These are phyloP conservation scores for Marasmarcha lunaedactyla DNA, from an alignment of 2,888 invertebrate species.

Conservation along the genomic window DNA sequence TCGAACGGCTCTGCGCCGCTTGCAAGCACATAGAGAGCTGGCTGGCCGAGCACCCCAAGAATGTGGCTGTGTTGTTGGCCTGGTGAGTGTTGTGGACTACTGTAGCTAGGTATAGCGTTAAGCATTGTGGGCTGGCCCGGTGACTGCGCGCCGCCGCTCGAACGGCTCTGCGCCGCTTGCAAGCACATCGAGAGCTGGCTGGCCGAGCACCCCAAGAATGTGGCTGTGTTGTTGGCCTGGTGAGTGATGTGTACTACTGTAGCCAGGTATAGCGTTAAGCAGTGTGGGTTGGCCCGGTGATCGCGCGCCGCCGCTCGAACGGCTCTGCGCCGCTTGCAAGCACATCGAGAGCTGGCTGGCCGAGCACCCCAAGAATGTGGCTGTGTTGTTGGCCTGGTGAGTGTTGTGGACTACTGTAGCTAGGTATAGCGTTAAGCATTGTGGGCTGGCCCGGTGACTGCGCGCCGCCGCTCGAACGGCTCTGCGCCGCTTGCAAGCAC, in stretches of 20 bases:
- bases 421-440: not conserved
- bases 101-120: not conserved
- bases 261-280: not conserved
- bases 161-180: constrained; percentile 90
- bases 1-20: constrained; percentile 89
- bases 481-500: constrained; percentile 93
- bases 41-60: constrained; percentile 84
- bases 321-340: constrained; percentile 92
- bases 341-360: constrained; percentile 93
- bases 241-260: constrained; percentile 33
- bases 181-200: constrained; percentile 95
- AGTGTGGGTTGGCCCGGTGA: constrained; percentile 89
- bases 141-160: constrained; percentile 88
- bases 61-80: constrained; percentile 90
- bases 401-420: constrained; percentile 14
- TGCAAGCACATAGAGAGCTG: constrained; percentile 95
- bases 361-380: constrained; percentile 85
- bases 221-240: constrained; percentile 91
- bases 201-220: constrained; percentile 83
- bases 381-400: constrained; percentile 89
- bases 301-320: constrained; percentile 89
- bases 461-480: constrained; percentile 88
- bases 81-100: constrained; percentile 65
- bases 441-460: constrained; percentile 88
- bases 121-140: constrained; percentile 86